Conservation (phyloP, 1,140 invertebrate species). For the Chironomus striatipennis region DNA sequence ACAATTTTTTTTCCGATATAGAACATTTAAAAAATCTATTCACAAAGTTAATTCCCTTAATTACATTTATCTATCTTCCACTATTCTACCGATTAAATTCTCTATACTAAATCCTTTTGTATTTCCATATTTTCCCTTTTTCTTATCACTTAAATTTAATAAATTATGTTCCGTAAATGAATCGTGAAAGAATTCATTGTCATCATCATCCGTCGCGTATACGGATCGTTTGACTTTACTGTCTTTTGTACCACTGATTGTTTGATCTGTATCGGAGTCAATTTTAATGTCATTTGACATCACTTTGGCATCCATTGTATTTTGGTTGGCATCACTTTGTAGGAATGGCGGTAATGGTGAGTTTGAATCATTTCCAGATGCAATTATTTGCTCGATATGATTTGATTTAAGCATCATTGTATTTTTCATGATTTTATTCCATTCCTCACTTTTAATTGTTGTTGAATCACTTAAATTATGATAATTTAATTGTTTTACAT, state of each 20-base stretch:
- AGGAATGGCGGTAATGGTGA: background rate
- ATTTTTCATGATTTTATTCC: constrained; percentile 20
- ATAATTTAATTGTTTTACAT: constrained; percentile 2
- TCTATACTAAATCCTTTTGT: constrained; percentile 40
- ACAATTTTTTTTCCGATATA: background rate
- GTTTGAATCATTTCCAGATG: background rate
- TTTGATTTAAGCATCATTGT: constrained; percentile 11
- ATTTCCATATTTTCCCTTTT: constrained; percentile 31
- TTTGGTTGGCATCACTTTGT: background rate
- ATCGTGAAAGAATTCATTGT: background rate
- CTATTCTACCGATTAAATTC: constrained; percentile 34
- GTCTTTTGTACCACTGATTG: background rate
- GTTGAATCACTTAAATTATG: background rate
- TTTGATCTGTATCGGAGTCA: background rate
- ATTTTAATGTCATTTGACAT: background rate
- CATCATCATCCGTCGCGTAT: background rate
- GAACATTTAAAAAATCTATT: background rate
- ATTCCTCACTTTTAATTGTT: constrained; percentile 2
- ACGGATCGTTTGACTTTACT: background rate
- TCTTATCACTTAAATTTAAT: constrained; percentile 23
- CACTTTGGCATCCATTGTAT: background rate
- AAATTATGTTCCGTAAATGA: background rate
- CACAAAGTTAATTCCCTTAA: background rate
- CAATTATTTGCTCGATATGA: constrained; percentile 12
- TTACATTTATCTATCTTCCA: constrained; percentile 25